These are phyloP conservation scores for Drosophila burlai DNA, from an alignment of 1,140 invertebrate genomes.

Conservation along the genomic window DNA sequence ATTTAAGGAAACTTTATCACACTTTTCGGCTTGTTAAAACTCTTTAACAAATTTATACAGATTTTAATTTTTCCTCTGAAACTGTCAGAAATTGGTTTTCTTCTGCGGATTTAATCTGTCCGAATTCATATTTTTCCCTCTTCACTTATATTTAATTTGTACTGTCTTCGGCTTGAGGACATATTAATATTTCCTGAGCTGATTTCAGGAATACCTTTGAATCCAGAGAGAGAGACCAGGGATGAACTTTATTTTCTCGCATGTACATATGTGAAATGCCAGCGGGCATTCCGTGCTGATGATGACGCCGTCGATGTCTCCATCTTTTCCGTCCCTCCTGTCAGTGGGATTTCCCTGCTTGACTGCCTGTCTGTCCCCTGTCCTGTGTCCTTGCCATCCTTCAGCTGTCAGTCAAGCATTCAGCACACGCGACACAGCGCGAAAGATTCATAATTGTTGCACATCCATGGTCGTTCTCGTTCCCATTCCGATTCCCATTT, in stretches of 20 bases:
- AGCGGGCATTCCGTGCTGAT: constrained; percentile 32
- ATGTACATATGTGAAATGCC: constrained; percentile 53
- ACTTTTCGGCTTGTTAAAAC: no score
- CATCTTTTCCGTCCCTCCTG: constrained; percentile 44
- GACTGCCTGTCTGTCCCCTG: constrained; percentile 19
- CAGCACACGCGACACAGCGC: constrained; percentile 63
- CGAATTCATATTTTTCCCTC: background rate
- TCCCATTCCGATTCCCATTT: constrained; percentile 23
- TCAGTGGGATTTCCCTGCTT: constrained; percentile 39
- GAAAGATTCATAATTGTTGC: constrained; percentile 80
- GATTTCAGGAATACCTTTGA: constrained; percentile 23
- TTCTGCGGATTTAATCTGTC: background rate
- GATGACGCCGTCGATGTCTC: constrained; percentile 57
- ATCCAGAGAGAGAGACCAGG: constrained; percentile 7
- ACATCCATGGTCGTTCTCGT: constrained; percentile 32
- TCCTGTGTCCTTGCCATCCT: constrained; percentile 59
- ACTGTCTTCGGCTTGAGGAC: constrained; percentile 11
- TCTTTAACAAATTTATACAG: no score
- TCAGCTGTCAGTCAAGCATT: constrained; percentile 72
- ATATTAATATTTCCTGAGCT: constrained; percentile 31
- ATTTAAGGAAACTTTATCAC: no score
- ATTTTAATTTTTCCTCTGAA: background rate
- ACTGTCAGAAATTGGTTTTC: constrained; percentile 1
- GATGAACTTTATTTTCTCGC: constrained; percentile 28
- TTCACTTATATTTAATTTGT: constrained; percentile 29